Base-by-base conservation (phyloP, 2,113 vertebrate genomes). In the Meleagris gallopavo region DNA sequence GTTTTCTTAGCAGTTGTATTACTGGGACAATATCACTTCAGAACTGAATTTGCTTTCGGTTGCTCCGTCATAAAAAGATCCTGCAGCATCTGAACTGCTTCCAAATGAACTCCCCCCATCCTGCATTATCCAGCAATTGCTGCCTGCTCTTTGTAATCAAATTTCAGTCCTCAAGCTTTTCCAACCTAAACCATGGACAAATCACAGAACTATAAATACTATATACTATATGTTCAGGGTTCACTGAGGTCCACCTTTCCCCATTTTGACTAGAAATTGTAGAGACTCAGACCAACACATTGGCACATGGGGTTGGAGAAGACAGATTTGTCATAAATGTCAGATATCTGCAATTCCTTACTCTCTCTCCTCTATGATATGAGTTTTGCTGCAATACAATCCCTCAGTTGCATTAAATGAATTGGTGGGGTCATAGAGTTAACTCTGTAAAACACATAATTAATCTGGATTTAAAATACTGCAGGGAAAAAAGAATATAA, bases 71-170 rank as follows among this genome's bases (percentile, higher is more conserved):
- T 22, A 72, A 61, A 76, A 87, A 55, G 84, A 79, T 62, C 32
- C 58, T 7, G 41, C 32, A 41, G 75, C 87, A 60, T 29, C 60
- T 94, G 89, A 91, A 82, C 74, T 67, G 67, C 41, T 86, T 89
- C 84, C 94, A 91, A 34, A 76, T 18, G 69, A 96, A 32, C 89
- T 93, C 75, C 69, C 91, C 91, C 82, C 75, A 90, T 81, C 83
- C 65, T 77, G 52, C 38, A n/a, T 50, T 73, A 85, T 48, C 60
- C 82, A 85, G 71, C 64, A 85, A 66, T 70, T 36, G 15, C 52
- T n/a, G 66, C 40, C 62, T 92, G 88, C 77, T 62, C 54, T 32
- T 19, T 54, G 30, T 18, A 72, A 30, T 57, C 58, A 50, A 78
- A 79, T 21, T 45, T 76, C 77, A 38, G 43, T 25, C n/a, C 66